Conservation (phyloP, 2,113 vertebrate genomes). For the Antigone vipio region DNA sequence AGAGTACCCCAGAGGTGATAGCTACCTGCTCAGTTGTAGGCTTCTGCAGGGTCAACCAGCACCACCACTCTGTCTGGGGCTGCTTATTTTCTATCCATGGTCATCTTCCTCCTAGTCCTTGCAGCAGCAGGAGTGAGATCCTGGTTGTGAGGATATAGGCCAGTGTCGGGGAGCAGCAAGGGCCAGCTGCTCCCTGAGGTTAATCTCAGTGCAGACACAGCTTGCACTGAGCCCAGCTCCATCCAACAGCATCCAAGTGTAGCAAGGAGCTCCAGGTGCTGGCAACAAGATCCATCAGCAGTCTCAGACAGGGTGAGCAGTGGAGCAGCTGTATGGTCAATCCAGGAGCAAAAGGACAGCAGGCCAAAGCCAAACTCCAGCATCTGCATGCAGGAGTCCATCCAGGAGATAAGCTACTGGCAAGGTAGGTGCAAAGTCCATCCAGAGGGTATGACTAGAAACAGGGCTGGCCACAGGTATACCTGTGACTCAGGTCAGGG, state of each 20-base stretch:
- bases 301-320: too few relatives aligned
- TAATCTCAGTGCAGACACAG: too few relatives aligned
- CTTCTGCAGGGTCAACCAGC: background rate
- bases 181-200: background rate
- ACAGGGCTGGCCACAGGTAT: background rate
- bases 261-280: background rate
- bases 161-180: background rate
- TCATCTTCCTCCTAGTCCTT: background rate
- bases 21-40: background rate
- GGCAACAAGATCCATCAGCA: background rate
- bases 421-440: background rate
- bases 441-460: too few relatives aligned
- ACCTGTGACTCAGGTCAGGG: background rate
- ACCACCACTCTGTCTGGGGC: background rate
- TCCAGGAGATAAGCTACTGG: background rate
- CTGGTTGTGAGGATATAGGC: too few relatives aligned
- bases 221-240: background rate
- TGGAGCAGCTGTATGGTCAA: background rate
- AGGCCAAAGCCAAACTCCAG: background rate
- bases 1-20: background rate
- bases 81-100: rapidly evolving
- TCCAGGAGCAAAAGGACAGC: background rate
- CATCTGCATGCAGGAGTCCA: rapidly evolving
- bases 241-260: rapidly evolving
- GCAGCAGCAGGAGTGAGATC: background rate